Evolutionary conservation across 2,113 vertebrate genomes (phyloP).

Genomic region (Empidonax traillii): DNA sequence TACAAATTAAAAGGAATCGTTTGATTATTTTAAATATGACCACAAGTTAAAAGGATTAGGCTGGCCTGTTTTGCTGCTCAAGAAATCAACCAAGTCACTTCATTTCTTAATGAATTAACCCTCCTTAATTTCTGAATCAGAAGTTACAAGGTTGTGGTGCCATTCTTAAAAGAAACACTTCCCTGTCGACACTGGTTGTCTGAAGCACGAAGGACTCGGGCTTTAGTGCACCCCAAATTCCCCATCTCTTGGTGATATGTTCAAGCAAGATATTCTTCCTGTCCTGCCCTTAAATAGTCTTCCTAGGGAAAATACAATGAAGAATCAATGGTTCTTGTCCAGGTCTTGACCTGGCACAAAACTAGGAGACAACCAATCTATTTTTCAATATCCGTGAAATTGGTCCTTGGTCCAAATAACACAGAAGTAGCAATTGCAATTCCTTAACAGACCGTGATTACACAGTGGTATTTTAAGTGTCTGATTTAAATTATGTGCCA

Average conservation of each 20-base stretch:
- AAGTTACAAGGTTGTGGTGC: background rate
- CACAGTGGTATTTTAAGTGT: background rate
- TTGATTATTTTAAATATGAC: background rate
- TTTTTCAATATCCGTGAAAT: background rate
- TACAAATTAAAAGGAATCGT: background rate
- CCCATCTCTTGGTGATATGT: background rate
- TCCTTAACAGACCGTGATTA: background rate
- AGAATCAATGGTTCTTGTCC: background rate
- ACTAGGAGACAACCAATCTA: background rate
- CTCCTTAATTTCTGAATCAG: background rate
- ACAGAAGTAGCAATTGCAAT: background rate
- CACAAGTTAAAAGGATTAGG: background rate
- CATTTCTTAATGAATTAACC: background rate
- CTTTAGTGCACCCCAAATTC: background rate
- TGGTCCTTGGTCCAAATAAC: rapidly evolving
- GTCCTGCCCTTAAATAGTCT: background rate
- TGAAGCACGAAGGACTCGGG: background rate
- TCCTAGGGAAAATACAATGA: background rate
- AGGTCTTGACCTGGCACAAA: background rate
- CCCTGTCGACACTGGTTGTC: background rate
- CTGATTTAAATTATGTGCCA: background rate
- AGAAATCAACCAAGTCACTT: background rate
- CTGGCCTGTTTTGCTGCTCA: background rate
- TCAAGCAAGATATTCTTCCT: background rate
- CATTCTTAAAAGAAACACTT: background rate